Base-by-base conservation (phyloP, 2,113 vertebrate species). In the Peromyscus maniculatus region DNA sequence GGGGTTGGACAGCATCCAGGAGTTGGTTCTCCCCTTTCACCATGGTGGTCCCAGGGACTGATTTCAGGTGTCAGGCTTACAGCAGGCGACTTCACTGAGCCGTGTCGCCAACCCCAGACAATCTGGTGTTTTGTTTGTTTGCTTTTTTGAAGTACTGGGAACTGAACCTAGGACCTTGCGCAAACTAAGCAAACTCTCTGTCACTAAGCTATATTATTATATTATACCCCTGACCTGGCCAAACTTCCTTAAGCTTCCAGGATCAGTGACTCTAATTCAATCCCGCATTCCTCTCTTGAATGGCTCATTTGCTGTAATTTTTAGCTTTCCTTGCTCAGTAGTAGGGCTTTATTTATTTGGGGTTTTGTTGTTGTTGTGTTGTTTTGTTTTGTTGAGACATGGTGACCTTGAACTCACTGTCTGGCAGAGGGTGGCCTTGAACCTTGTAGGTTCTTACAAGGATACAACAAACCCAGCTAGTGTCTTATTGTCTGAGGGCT, bases 201-300 rank as follows among this genome's bases (percentile, higher is more conserved):
- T 33, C 46, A 17, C 19, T 55, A 19, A 55, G 86, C 19, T 43
- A 16, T n/a, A 8, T 71, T 31, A 33, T 36, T 43, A 16, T n/a
- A 8, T 71, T 31, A 33, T 36, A n/a, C 57, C 33, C 19, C 36
- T 4, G 4, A 3, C 46, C 87, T 89, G 83, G 2, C 59, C 79
- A 92, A 36, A 75, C 39, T 69, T 96, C 82, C 59, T 67, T 75
- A 67, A 89, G 49, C 64, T 95, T 95, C 77, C 12, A 62, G 39
- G 21, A 80, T 59, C n/a, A 83, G 87, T 52, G 89, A 59, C 31
- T 87, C 59, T 55, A 87, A 31, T 2, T 22, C 92, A 84, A 6
- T 72, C 62, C 43, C 39, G 22, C 15, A 52, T 77, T 59, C 24
- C 21, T 22, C 15, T 16, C 62, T 96, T 46, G 62, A 69, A 84